Evolutionary conservation across 2,888 invertebrate genomes (phyloP), one percentile per base, ranked within the genome.

Genomic region (Doris montereyensis): DNA sequence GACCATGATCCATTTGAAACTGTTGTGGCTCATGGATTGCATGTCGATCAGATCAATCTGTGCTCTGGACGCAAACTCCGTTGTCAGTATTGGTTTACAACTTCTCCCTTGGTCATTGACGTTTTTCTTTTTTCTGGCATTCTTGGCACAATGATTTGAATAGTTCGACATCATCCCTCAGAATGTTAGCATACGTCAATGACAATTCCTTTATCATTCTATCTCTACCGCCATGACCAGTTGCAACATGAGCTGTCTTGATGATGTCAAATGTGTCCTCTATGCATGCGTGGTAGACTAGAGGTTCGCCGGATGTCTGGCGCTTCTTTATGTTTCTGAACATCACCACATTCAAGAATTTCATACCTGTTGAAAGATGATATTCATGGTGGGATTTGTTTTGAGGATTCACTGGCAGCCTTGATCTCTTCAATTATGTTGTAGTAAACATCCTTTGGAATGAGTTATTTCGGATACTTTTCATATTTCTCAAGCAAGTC

Each of bases 191-290:
- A 52, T 26, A 76, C 17, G 41, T 76, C 67, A 52, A 24, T 24
- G 24, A 24, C 13, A 65, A 32, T 67, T 76, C 67, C 24, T 67
- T 76, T 17, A 67, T 35, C 76, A 76, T 76, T 41, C 65, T 65
- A 52, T 67, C 76, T 8, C 76, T 2, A 4, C 67, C 67, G 4
- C 67, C 35, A 62, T 76, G 76, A n/a, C 67, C 76, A 3, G 76
- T 76, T 5, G 67, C 24, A 17, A 67, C 4, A 24, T 76, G 76
- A 26, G 35, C 76, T 17, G 21, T 10, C 52, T 67, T 65, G 8
- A 76, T 76, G 30, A 76, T 52, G 26, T 65, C 41, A 65, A n/a
- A 67, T 8, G 67, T 76, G 21, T 76, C 67, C 24, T 76, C 76
- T 10, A 67, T 57, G 10, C 52, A 67, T 17, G 41, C 67, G 28